Conservation (phyloP, 2,888 invertebrate species). For the Cancer borealis region DNA sequence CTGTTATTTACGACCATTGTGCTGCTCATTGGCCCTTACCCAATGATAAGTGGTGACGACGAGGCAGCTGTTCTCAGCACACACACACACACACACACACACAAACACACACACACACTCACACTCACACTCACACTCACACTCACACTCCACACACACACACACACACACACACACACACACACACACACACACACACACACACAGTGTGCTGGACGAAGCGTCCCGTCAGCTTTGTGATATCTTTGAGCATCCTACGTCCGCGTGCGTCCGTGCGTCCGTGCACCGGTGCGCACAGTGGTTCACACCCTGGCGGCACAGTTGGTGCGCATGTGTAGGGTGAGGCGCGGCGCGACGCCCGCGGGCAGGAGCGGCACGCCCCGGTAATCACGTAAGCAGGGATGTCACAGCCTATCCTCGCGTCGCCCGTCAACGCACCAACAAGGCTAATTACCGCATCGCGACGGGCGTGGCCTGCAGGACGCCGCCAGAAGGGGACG, state of each 20-base stretch:
- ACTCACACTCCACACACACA: too few relatives aligned
- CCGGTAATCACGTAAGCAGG: conserved; percentile 61
- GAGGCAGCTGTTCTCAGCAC: conserved; percentile 17
- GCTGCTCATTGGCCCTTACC: conserved; percentile 34
- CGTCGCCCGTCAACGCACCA: conserved; percentile 45
- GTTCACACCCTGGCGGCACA: conserved; percentile 4
- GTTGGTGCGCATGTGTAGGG: not conserved
- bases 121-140: too few relatives aligned
- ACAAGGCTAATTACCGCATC: conserved; percentile 53
- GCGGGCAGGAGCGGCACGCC: conserved; percentile 48
- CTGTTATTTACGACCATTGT: conserved; percentile 34
- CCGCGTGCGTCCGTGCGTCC: too few relatives aligned
- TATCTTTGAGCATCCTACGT: not conserved
- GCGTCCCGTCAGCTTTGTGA: not conserved
- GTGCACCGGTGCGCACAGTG: not conserved
- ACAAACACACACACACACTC: not conserved
- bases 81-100: not conserved
- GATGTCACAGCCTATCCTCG: conserved; percentile 61
- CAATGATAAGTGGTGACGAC: conserved; percentile 28
- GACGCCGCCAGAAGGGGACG: conserved; percentile 32
- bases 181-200: too few relatives aligned
- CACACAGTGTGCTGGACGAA: not conserved
- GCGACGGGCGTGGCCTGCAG: conserved; percentile 39
- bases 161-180: not conserved
- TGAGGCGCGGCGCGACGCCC: conserved; percentile 15